A percentile compares a stretch with the other conserved stretches of the same genome.
These are phyloP conservation scores for Ceuthmochares aereus DNA, from an alignment of 2,113 vertebrate genomes.

Conservation along the genomic window DNA sequence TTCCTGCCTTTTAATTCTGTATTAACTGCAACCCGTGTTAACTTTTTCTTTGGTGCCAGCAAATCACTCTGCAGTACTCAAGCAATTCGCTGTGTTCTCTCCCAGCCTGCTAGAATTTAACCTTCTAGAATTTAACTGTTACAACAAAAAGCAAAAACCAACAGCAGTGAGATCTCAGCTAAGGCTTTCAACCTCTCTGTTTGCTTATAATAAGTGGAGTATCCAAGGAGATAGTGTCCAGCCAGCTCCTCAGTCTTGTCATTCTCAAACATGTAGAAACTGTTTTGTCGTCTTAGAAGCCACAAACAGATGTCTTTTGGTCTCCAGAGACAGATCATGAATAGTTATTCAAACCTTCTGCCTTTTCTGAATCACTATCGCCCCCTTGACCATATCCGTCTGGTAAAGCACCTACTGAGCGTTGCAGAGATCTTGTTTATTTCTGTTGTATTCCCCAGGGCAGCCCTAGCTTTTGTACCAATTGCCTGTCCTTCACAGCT, in stretches of 20 bases:
- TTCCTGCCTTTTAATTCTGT: constrained; percentile 6
- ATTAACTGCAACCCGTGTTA: not conserved
- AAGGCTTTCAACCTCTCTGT: not conserved
- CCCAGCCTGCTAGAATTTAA: not conserved
- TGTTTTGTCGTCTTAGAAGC: not conserved
- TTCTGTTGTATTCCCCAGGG: not conserved
- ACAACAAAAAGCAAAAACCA: not conserved
- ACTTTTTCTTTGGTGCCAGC: not conserved
- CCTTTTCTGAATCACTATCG: not conserved
- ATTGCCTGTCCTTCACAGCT: not conserved
- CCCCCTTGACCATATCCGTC: not conserved
- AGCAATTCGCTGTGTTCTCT: not conserved
- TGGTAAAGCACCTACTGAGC: not conserved
- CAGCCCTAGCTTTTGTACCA: not conserved
- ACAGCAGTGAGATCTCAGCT: not conserved
- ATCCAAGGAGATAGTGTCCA: constrained; percentile 12
- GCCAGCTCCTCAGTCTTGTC: not conserved
- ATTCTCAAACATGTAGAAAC: not conserved
- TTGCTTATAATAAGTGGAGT: not conserved
- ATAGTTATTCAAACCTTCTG: not conserved
- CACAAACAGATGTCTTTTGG: not conserved
- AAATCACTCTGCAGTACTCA: not conserved
- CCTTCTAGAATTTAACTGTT: not conserved
- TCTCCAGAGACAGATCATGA: not conserved
- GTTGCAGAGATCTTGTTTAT: not conserved